phyloP scores from a whole-genome alignment of 2,797 vertebrate genomes.

The Darevskia mixta region DNA sequence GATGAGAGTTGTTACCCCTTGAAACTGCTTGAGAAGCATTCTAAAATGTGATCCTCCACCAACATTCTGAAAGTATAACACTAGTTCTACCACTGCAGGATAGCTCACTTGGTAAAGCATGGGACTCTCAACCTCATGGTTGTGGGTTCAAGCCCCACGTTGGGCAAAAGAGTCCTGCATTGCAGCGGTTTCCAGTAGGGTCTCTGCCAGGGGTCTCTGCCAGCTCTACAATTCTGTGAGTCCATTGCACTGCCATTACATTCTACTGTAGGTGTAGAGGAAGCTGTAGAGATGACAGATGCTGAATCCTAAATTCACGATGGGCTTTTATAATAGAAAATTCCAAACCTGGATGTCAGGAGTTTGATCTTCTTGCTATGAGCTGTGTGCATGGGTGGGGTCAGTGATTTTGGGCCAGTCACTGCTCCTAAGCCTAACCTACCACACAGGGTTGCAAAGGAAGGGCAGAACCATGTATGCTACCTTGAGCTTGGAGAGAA shows the following conservation, averaged over 20 bases:
- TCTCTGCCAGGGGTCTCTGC: too few species aligned
- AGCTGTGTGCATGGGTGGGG: neutral
- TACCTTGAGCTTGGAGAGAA: too few species aligned
- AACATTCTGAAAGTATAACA: neutral
- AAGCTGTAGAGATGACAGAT: neutral
- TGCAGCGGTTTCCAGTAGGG: too few species aligned
- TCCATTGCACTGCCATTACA: neutral
- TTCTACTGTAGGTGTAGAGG: neutral
- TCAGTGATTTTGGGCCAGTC: too few species aligned
- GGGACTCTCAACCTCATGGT: too few species aligned
- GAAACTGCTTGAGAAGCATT: neutral
- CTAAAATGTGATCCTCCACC: neutral
- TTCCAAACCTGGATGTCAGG: neutral
- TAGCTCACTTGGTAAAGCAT: neutral
- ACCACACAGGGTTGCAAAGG: too few species aligned
- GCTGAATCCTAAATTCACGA: neutral
- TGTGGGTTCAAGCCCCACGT: too few species aligned
- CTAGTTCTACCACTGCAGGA: neutral
- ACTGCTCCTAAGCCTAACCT: too few species aligned
- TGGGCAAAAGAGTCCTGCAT: too few species aligned
- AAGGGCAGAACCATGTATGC: too few species aligned
- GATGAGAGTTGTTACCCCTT: too few species aligned
- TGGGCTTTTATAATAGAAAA: neutral
- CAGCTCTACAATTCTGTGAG: neutral
- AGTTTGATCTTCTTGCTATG: neutral